A percentile compares a stretch with the other conserved stretches of the same genome.
Evolutionary conservation across 2,113 vertebrate genomes (phyloP).

Genomic region (Lonchura striata): DNA sequence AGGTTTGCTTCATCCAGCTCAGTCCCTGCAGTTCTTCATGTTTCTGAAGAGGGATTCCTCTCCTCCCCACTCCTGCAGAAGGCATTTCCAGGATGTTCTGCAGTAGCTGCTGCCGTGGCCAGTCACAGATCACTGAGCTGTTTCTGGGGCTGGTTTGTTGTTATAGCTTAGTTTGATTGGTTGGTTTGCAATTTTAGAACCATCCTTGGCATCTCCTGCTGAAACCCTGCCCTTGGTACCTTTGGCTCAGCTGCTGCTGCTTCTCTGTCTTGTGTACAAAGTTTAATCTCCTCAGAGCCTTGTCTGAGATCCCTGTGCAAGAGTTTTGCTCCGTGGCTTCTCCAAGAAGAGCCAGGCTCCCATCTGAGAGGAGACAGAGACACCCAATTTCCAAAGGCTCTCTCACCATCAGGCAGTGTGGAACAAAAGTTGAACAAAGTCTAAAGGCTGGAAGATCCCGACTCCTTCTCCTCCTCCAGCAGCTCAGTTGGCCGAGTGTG

Average conservation of each 20-base stretch:
- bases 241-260: neutral
- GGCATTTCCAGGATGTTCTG: neutral
- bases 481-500: neutral
- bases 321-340: neutral
- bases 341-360: fast-evolving
- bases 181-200: neutral
- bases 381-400: fast-evolving
- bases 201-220: neutral
- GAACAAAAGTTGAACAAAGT: neutral
- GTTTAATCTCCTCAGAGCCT: neutral
- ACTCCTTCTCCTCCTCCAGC: neutral
- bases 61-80: neutral
- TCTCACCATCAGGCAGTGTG: neutral
- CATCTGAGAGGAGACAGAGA: neutral
- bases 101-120: neutral
- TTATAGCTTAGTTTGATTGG: neutral
- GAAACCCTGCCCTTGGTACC: neutral
- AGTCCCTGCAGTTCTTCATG: neutral
- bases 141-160: fast-evolving
- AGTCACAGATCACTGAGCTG: neutral
- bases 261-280: neutral
- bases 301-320: neutral
- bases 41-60: neutral
- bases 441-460: neutral
- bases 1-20: neutral